phyloP scores from a whole-genome alignment of 2,888 invertebrate genomes.

The Blera fallax region DNA sequence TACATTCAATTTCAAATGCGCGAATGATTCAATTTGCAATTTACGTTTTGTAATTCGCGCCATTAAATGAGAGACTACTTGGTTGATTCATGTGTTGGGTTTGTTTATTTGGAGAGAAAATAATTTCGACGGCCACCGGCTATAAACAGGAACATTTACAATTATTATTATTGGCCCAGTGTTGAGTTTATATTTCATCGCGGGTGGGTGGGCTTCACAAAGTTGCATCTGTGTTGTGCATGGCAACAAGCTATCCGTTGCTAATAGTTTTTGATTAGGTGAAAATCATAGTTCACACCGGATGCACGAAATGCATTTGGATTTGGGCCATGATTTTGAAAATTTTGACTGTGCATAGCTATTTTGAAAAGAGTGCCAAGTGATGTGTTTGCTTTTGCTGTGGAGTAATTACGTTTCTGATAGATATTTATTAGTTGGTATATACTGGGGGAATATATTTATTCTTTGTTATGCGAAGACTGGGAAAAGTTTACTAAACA shows the following conservation, averaged over 20 bases:
- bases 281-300: constrained; percentile 34
- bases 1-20: constrained; percentile 1
- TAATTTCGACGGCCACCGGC: constrained; percentile 29
- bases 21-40: constrained; percentile 28
- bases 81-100: constrained; percentile 16
- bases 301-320: constrained; percentile 55
- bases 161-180: constrained; percentile 41
- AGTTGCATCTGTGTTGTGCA: not conserved
- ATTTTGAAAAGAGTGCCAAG: constrained; percentile 6
- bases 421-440: constrained; percentile 11
- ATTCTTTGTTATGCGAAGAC: not conserved
- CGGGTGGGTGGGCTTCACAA: not conserved
- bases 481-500: constrained; percentile 18
- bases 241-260: not conserved
- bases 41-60: not conserved
- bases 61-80: not conserved
- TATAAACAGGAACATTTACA: constrained; percentile 53
- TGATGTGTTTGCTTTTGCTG: not conserved
- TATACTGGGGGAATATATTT: too few relatives aligned
- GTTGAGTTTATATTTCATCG: not conserved
- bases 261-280: constrained; percentile 53
- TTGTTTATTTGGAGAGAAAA: constrained; percentile 56
- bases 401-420: constrained; percentile 13
- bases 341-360: not conserved
- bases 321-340: constrained; percentile 17